Evolutionary conservation across 2,888 invertebrate species (phyloP).

Genomic region (Synergus laeviventris): DNA sequence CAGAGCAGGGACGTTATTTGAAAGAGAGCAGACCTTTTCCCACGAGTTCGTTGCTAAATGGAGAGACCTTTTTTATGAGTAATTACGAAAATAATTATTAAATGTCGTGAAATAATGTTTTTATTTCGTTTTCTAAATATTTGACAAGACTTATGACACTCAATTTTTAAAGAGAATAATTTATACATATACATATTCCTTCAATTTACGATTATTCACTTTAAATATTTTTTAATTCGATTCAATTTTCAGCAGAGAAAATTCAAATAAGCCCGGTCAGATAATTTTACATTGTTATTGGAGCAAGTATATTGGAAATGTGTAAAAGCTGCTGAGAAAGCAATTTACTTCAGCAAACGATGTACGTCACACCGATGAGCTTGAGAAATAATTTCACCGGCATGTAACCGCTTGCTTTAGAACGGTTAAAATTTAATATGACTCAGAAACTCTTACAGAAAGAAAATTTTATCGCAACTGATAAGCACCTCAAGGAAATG

Average conservation of each 20-base stretch:
- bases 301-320: neutral
- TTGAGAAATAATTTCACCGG: constrained; percentile 11
- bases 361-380: neutral
- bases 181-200: too few species aligned
- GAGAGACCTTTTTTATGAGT: neutral
- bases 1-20: constrained; percentile 29
- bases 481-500: constrained; percentile 32
- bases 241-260: neutral
- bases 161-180: too few species aligned
- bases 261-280: neutral
- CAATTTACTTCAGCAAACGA: neutral
- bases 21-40: constrained; percentile 21
- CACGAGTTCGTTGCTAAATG: neutral
- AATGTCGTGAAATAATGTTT: neutral
- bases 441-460: constrained; percentile 46
- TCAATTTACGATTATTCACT: neutral
- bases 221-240: neutral
- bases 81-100: neutral
- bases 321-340: constrained; percentile 3
- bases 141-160: too few species aligned
- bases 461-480: constrained; percentile 41
- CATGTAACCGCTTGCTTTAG: constrained; percentile 38
- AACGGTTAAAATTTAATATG: constrained; percentile 51
- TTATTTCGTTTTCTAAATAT: too few species aligned
- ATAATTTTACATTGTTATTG: constrained; percentile 16